Evolutionary conservation across 2,797 vertebrate genomes (phyloP), one percentile per base, ranked within the genome.

Genomic region (Botia almorhae): DNA sequence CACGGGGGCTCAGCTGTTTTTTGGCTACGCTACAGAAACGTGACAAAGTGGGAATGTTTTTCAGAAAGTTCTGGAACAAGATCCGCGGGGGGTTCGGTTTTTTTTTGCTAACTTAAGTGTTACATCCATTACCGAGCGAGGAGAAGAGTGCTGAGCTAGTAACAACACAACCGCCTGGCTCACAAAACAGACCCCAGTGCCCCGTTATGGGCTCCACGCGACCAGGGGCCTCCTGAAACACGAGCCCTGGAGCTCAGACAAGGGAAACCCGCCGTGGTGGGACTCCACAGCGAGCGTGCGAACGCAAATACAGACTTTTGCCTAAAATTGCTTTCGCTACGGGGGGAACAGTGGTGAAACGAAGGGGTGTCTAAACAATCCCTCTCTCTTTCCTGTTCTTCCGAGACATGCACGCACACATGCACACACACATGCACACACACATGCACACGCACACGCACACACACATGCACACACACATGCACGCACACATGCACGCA

Each of bases 351-450:
- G 12, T 3, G 14, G 26, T 43, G 60, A 69, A 69, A 77, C 23
- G 0, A 16, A 58, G 17, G 65, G 19, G n/a, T 26, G 14, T 70
- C 39, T 69, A 46, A 17, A 33, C 14, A 36, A 64, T 33, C 60
- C 10, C 43, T 5, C 2, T 21, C n/a, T 75, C 36, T 26, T 39
- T 60, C 43, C 23, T 46, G 56, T 67, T 50, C 23, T 26, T 76
- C 11, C 11, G 53, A 70, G 67, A 51, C 51, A n/a, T 19, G 36
- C 16, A 46, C 16, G 68, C 55, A 69, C 11, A 33, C 33, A 67
- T 8, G 64, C 14, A 23, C 2, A 92, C 98, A 98, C 93, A 99
- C 98, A 97, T 96, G 83, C n/a, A n/a, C n/a, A n/a, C n/a, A n/a
- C n/a, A n/a, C n/a, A n/a, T n/a, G n/a, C n/a, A n/a, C n/a, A n/a